These are phyloP conservation scores for Etia nguti DNA, from an alignment of 2,113 vertebrate genomes.

Conservation along the genomic window DNA sequence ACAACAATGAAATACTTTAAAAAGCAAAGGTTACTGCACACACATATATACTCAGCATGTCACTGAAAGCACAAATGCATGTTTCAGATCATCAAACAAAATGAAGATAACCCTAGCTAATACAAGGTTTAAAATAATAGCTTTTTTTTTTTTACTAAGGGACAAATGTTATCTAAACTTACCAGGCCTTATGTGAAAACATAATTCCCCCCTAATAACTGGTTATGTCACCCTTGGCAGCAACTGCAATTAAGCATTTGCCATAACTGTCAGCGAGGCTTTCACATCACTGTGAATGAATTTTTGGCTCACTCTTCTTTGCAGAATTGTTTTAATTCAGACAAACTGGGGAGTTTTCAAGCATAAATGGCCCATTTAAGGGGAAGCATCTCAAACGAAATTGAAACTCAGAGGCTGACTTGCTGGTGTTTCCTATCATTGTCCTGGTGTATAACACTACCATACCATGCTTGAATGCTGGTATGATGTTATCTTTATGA, in stretches of 20 bases:
- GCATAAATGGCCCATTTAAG: not conserved
- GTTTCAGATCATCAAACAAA: not conserved
- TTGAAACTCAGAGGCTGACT: not conserved
- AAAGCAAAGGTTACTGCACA: not conserved
- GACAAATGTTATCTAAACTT: not conserved
- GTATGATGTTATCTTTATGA: too few relatives aligned
- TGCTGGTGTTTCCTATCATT: not conserved
- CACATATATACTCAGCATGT: not conserved
- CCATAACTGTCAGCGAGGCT: not conserved
- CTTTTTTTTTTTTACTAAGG: not conserved
- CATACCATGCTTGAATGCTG: not conserved
- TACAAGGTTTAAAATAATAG: not conserved
- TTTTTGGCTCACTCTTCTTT: not conserved
- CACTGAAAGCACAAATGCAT: not conserved
- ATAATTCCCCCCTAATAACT: not conserved
- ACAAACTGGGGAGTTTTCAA: not conserved
- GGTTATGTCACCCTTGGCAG: not conserved
- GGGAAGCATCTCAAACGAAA: not conserved
- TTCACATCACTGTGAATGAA: not conserved
- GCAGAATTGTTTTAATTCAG: not conserved
- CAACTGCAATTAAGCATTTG: not conserved
- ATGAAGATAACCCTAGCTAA: not conserved
- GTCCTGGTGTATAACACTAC: not conserved
- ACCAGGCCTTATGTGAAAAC: not conserved
- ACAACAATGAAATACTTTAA: not conserved